Conservation (phyloP, 2,797 vertebrate species). For the Microctenopoma steveboyesi region DNA sequence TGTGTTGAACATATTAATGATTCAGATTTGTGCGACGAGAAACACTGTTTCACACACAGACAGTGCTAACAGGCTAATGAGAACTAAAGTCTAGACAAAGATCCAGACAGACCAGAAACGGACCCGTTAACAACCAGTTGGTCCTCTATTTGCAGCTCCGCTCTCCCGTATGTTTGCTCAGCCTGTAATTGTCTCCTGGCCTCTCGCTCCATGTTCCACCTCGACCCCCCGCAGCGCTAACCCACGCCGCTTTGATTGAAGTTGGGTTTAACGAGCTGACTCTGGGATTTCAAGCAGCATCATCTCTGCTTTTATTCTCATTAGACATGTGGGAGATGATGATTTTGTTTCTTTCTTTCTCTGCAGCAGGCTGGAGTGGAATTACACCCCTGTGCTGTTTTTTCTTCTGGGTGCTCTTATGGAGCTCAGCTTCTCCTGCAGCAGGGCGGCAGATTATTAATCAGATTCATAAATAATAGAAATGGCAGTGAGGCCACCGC, state of each 20-base stretch:
- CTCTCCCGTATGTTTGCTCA: background rate
- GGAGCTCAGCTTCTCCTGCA: conserved; percentile 68
- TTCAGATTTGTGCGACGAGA: too few species aligned
- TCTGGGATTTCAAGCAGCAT: conserved; percentile 41
- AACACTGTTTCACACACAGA: too few species aligned
- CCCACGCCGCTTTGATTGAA: conserved; percentile 34
- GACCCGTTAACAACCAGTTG: background rate
- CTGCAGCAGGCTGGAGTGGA: conserved; percentile 57
- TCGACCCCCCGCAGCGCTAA: conserved; percentile 8
- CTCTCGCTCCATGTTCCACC: background rate
- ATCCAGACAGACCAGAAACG: background rate
- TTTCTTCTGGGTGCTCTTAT: conserved; percentile 66
- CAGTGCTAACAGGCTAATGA: too few species aligned
- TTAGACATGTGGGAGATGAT: conserved; percentile 61
- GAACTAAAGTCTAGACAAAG: too few species aligned
- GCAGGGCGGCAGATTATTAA: conserved; percentile 71
- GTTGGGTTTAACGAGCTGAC: conserved; percentile 58
- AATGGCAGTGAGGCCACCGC: conserved; percentile 62
- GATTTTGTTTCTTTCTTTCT: conserved; percentile 54
- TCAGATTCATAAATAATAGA: conserved; percentile 84
- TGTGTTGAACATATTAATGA: too few species aligned
- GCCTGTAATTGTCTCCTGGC: conserved; percentile 4
- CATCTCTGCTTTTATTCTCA: conserved; percentile 65
- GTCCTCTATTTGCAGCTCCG: background rate
- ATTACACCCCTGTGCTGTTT: conserved; percentile 55